Evolutionary conservation across 1,140 invertebrate genomes (phyloP).

Genomic region (Campodea augens): DNA sequence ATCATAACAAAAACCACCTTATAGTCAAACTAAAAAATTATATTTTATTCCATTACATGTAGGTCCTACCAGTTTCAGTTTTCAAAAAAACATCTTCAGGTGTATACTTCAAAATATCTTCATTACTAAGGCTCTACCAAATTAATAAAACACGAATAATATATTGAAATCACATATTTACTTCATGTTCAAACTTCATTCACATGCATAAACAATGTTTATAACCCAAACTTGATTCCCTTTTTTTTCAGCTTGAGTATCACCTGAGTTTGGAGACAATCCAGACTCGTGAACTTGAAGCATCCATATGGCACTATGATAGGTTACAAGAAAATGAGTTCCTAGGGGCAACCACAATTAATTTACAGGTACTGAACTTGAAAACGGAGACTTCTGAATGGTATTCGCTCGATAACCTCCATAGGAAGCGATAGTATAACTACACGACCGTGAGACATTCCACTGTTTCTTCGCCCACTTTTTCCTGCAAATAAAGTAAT

Average conservation of each 20-base stretch:
- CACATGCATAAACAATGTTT: neutral
- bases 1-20: too few species aligned
- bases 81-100: too few species aligned
- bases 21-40: too few species aligned
- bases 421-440: slow-evolving; percentile 1
- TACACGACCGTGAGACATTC: neutral
- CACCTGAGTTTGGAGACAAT: slow-evolving; percentile 65
- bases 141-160: neutral
- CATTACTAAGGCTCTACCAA: neutral
- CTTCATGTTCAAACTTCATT: slow-evolving; percentile 5
- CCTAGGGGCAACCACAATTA: slow-evolving; percentile 67
- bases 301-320: slow-evolving; percentile 89
- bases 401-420: slow-evolving; percentile 45
- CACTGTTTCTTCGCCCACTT: neutral
- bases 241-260: slow-evolving; percentile 54
- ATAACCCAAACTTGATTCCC: slow-evolving; percentile 4
- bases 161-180: slow-evolving; percentile 5
- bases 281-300: slow-evolving; percentile 51
- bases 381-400: slow-evolving; percentile 56
- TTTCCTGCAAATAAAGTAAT: neutral
- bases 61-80: too few species aligned
- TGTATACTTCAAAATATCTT: too few species aligned
- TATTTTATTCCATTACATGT: too few species aligned
- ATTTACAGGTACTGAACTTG: slow-evolving; percentile 42
- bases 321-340: slow-evolving; percentile 90